phyloP scores from a whole-genome alignment of 2,113 vertebrate species.

The Ophthalmolycus amberensis region DNA sequence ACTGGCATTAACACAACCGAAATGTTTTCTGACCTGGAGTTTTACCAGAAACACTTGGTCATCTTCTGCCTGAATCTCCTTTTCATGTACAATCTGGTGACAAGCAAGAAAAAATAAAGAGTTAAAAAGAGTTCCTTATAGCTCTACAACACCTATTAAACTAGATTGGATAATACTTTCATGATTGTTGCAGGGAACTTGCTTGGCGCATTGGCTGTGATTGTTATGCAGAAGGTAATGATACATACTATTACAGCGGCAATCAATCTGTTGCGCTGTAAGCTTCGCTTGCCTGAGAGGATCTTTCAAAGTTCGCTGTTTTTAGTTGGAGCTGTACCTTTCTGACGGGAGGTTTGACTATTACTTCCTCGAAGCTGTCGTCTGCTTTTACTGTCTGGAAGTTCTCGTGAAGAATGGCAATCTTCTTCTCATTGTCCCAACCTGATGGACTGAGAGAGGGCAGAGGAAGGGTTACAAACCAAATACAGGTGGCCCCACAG shows the following conservation, averaged over 20 bases:
- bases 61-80: slow-evolving; percentile 97
- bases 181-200: not conserved
- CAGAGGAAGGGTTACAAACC: slow-evolving; percentile 35
- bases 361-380: slow-evolving; percentile 94
- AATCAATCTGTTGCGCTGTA: not conserved
- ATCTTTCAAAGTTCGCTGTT: not conserved
- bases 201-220: not conserved
- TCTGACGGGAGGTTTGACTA: slow-evolving; percentile 95
- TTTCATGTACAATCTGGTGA: slow-evolving; percentile 97
- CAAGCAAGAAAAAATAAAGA: slow-evolving; percentile 1
- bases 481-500: not conserved
- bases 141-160: not conserved
- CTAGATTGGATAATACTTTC: slow-evolving; percentile 7
- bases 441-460: slow-evolving; percentile 90
- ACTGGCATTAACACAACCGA: not conserved
- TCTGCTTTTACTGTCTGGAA: slow-evolving; percentile 95
- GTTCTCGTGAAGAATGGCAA: slow-evolving; percentile 97
- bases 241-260: not conserved
- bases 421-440: slow-evolving; percentile 99
- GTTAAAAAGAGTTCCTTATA: not conserved
- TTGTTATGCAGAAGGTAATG: not conserved
- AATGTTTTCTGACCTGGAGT: slow-evolving; percentile 88
- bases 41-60: slow-evolving; percentile 99
- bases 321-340: slow-evolving; percentile 85
- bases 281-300: slow-evolving; percentile 13